A percentile compares a stretch with the other conserved stretches of the same genome.
phyloP scores from a whole-genome alignment of 2,113 vertebrate genomes.

The Scalopus aquaticus region DNA sequence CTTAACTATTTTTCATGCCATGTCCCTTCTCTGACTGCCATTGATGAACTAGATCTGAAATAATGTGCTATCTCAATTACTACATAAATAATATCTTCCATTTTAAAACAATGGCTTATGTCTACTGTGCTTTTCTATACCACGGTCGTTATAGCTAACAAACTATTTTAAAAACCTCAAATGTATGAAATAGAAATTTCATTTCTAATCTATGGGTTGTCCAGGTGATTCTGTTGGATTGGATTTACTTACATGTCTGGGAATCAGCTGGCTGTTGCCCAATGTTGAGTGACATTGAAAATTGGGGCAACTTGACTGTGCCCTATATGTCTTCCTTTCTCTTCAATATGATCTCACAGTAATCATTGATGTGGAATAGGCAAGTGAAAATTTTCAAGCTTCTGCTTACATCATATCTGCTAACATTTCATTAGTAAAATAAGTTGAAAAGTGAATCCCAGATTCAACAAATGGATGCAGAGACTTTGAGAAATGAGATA shows the following conservation, averaged over 20 bases:
- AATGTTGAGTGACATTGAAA: background rate
- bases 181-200: background rate
- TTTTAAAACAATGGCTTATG: background rate
- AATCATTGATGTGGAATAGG: too few species aligned
- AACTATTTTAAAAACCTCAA: background rate
- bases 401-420: too few species aligned
- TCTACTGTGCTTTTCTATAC: background rate
- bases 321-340: background rate
- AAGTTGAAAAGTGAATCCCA: too few species aligned
- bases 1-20: background rate
- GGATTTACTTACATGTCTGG: background rate
- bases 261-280: background rate
- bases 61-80: background rate
- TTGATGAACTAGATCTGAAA: background rate
- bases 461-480: too few species aligned
- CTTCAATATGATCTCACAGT: too few species aligned
- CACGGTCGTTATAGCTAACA: background rate
- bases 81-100: background rate
- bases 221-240: background rate
- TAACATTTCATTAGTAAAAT: too few species aligned
- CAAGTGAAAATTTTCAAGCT: too few species aligned
- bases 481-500: too few species aligned
- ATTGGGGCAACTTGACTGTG: background rate
- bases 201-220: background rate
- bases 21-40: background rate